These are phyloP conservation scores for Scolopax bukidnonensis DNA, from an alignment of 2,797 vertebrate genomes.

Conservation along the genomic window DNA sequence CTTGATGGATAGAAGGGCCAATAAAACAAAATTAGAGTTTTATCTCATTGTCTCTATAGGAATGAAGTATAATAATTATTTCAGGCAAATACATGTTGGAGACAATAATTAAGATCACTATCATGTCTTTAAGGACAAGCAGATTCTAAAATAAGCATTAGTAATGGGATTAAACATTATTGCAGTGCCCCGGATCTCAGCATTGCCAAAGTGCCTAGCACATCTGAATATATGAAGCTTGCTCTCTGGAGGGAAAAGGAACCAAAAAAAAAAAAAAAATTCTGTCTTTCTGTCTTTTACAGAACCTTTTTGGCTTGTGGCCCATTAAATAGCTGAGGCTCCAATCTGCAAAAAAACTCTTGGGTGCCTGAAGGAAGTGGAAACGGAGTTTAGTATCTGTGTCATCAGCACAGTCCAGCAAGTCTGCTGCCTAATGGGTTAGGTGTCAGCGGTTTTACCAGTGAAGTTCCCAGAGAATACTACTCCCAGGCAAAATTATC, in stretches of 20 bases:
- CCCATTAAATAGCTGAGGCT: neutral
- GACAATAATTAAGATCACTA: conserved; percentile 75
- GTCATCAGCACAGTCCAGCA: neutral
- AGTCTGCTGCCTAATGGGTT: neutral
- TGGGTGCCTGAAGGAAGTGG: conserved; percentile 33
- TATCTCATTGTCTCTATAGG: conserved; percentile 76
- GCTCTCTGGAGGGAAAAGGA: conserved; percentile 6
- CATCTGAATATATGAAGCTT: neutral
- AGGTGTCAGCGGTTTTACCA: conserved; percentile 7
- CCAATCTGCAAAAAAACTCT: neutral
- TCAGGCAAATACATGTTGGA: conserved; percentile 77
- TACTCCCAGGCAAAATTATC: neutral
- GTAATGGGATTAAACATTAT: conserved; percentile 71
- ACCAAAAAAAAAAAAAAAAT: neutral
- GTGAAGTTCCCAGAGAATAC: neutral
- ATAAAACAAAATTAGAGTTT: conserved; percentile 76
- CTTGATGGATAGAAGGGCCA: conserved; percentile 71
- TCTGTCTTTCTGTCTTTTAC: no score
- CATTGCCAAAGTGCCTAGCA: conserved; percentile 33
- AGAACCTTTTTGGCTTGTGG: conserved; percentile 7
- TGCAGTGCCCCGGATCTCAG: conserved; percentile 11
- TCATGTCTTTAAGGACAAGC: conserved; percentile 69
- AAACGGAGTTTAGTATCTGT: conserved; percentile 21
- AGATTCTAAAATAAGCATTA: conserved; percentile 77
- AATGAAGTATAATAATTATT: conserved; percentile 77